Base-by-base conservation (phyloP, 2,113 vertebrate genomes). In the Mystacornis crossleyi region DNA sequence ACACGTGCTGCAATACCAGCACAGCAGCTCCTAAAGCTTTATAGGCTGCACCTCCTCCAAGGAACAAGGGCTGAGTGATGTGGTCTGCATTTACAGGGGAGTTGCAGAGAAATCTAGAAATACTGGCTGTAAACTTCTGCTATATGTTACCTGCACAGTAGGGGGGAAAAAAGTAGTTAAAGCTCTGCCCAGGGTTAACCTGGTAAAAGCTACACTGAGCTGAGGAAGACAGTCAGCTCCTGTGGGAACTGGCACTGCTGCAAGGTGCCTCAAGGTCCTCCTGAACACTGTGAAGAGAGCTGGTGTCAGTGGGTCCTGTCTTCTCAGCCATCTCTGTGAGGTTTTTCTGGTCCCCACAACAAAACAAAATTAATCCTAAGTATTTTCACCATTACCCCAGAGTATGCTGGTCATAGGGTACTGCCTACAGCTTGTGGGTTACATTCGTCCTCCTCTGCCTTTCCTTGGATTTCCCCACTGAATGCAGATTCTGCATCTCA, bases 251-350 rank as follows among this genome's bases (percentile, higher is more conserved):
- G 58, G 11, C 15, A 7, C 9, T 53, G 55, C 73, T 50, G 54
- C 50, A 84, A 57, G 0, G 2, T 53, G 34, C 69, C 45, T 55
- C 1, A 0, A 7, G 31, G 10, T 7, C 21, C 36, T 83, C 48
- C 23, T 40, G 4, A 61, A 4, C 19, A 1, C 23, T 64, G 7
- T 34, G 3, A 2, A 2, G 12, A 69, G 84, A 43, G 36, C 67
- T 88, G 58, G 6, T 29, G 23, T 55, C 43, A 4, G 21, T 33
- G 31, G 5, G 15, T 38, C 48, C 53, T 21, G 29, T 51, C 34
- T 54, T 20, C 47, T 78, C 47, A 34, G 20, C 66, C 18, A 2
- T 38, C 43, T 60, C 38, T 79, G 18, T 64, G n/a, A 26, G 14
- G 2, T 7, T n/a, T 54, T 73, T 66, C 43, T 48, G 9, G 20